Conservation (phyloP, 1,140 invertebrate species). For the Apis laboriosa region DNA sequence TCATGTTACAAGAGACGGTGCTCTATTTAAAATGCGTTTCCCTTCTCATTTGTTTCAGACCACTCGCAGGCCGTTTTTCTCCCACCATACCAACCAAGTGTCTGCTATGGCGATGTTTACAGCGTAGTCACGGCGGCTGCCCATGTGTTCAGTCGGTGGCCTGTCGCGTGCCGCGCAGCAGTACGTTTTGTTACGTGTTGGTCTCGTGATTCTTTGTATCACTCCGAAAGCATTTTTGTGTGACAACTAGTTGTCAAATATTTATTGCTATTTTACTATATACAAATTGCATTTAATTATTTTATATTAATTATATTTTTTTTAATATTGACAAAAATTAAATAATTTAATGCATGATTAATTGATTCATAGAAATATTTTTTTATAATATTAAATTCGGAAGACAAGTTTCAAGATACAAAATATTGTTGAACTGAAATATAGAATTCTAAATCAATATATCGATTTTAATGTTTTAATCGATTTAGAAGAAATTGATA, state of each 20-base stretch:
- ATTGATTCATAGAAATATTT: neutral
- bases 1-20: neutral
- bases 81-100: constrained; percentile 41
- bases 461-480: neutral
- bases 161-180: constrained; percentile 72
- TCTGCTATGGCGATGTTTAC: constrained; percentile 75
- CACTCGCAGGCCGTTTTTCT: constrained; percentile 16
- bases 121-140: constrained; percentile 71
- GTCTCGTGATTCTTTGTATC: neutral
- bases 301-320: no score
- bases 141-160: constrained; percentile 79
- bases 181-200: constrained; percentile 40
- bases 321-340: neutral
- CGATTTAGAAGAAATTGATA: no score
- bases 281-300: neutral
- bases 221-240: neutral
- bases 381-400: neutral
- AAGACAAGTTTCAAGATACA: no score
- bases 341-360: neutral
- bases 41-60: neutral
- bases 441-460: neutral
- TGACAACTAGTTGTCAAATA: constrained; percentile 24
- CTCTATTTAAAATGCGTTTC: constrained; percentile 29
- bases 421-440: neutral
- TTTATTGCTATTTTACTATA: neutral